Percentiles rank a stretch among this genome's conserved stretches.
Evolutionary conservation across 2,113 vertebrate genomes (phyloP).

Genomic region (Colaptes auratus): DNA sequence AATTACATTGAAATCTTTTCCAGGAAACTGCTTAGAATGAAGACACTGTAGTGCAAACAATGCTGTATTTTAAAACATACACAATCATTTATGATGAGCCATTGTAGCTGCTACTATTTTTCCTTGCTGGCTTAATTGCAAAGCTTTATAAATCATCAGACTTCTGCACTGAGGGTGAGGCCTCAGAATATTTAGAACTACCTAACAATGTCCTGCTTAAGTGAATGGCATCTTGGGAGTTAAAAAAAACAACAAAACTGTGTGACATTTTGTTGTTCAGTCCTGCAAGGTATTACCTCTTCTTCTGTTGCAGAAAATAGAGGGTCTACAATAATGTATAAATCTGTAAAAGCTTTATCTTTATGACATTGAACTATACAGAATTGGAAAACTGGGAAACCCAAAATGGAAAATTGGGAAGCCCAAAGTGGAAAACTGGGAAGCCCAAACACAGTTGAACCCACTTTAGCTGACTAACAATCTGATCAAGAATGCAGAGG

Average conservation of each 20-base stretch:
- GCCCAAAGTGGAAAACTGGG: constrained; percentile 74
- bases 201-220: neutral
- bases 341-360: constrained; percentile 83
- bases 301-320: constrained; percentile 75
- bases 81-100: neutral
- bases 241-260: neutral
- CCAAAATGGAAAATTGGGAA: constrained; percentile 76
- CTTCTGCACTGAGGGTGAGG: neutral
- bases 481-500: constrained; percentile 79
- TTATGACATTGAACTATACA: constrained; percentile 83
- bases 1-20: neutral
- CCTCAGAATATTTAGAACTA: neutral
- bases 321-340: constrained; percentile 75
- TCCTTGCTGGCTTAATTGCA: neutral
- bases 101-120: neutral
- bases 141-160: neutral
- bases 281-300: neutral
- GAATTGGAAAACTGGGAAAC: constrained; percentile 78
- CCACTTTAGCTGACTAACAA: constrained; percentile 86
- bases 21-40: neutral
- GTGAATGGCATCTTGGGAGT: neutral
- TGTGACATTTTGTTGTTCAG: neutral
- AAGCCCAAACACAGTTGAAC: constrained; percentile 72
- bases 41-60: neutral
- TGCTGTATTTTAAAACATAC: neutral